Conservation (phyloP, 2,888 invertebrate species). For the Coleophora flavipennella region DNA sequence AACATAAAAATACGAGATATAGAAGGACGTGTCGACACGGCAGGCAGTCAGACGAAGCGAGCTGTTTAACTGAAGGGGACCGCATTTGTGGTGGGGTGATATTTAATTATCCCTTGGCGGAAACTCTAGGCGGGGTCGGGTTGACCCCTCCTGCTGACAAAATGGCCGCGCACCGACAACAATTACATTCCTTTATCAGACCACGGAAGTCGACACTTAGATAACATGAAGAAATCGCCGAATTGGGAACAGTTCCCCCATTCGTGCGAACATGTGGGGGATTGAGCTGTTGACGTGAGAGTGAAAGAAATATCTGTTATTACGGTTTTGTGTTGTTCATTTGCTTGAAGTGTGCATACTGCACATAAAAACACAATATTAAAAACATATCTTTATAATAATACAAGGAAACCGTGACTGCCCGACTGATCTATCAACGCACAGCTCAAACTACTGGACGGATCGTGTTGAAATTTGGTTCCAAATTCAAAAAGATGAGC, state of each 20-base stretch:
- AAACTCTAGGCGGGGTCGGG: slow-evolving; percentile 65
- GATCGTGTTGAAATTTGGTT: too few species aligned
- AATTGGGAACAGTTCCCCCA: slow-evolving; percentile 20
- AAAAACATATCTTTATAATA: too few species aligned
- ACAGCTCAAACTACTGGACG: too few species aligned
- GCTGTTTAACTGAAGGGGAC: slow-evolving; percentile 52
- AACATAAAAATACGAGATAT: neutral
- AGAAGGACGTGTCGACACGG: neutral
- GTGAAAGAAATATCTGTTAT: too few species aligned
- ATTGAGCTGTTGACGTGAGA: neutral
- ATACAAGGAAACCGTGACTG: too few species aligned
- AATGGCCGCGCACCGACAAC: slow-evolving; percentile 59
- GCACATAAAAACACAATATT: too few species aligned
- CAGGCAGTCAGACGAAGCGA: slow-evolving; percentile 31
- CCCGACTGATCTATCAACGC: too few species aligned
- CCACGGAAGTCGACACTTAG: slow-evolving; percentile 39
- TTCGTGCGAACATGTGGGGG: slow-evolving; percentile 1
- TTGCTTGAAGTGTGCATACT: too few species aligned
- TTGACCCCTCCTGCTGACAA: slow-evolving; percentile 68
- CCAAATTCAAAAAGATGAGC: too few species aligned
- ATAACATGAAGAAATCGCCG: slow-evolving; percentile 22
- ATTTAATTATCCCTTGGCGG: slow-evolving; percentile 67
- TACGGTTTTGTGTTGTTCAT: too few species aligned
- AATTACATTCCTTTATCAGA: slow-evolving; percentile 54
- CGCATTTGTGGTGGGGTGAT: slow-evolving; percentile 54